Percentiles rank a stretch among this genome's conserved stretches.
Conservation (phyloP, 2,113 vertebrate species). For the Zosterops japonicus region DNA sequence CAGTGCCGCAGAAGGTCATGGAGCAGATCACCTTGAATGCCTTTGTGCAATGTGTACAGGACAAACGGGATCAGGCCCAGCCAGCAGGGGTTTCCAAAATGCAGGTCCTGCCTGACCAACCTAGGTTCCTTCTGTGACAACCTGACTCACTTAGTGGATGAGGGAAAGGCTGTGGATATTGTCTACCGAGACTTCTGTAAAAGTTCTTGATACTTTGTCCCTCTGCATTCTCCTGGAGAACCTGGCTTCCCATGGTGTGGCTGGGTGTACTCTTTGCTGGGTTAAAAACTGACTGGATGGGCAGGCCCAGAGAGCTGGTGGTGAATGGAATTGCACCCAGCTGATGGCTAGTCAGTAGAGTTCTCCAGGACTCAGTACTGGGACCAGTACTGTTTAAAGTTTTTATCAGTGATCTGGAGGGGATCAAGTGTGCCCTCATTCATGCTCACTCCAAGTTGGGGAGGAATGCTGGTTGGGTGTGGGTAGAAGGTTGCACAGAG, state of each 20-base stretch:
- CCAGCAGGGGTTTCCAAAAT: not conserved
- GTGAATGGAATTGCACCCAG: not conserved
- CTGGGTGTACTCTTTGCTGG: not conserved
- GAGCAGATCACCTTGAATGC: not conserved
- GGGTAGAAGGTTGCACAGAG: not conserved
- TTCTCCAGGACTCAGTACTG: not conserved
- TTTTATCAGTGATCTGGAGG: not conserved
- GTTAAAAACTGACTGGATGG: not conserved
- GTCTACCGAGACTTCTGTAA: not conserved
- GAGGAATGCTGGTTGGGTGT: not conserved
- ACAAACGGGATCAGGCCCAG: not conserved
- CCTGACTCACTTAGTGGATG: not conserved
- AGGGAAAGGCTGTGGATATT: not conserved
- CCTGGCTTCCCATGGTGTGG: not conserved
- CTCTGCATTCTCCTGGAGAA: not conserved
- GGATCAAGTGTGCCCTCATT: no score
- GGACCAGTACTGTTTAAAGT: not conserved
- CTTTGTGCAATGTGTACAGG: rapidly evolving
- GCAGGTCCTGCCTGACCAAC: not conserved
- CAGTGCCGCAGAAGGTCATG: rapidly evolving
- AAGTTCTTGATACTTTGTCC: not conserved
- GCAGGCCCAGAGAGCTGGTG: not conserved
- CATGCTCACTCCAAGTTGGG: not conserved
- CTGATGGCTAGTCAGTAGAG: not conserved
- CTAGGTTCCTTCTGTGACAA: not conserved